Base-by-base conservation (phyloP, 2,888 invertebrate genomes). In the Fissipunctia ypsillon region DNA sequence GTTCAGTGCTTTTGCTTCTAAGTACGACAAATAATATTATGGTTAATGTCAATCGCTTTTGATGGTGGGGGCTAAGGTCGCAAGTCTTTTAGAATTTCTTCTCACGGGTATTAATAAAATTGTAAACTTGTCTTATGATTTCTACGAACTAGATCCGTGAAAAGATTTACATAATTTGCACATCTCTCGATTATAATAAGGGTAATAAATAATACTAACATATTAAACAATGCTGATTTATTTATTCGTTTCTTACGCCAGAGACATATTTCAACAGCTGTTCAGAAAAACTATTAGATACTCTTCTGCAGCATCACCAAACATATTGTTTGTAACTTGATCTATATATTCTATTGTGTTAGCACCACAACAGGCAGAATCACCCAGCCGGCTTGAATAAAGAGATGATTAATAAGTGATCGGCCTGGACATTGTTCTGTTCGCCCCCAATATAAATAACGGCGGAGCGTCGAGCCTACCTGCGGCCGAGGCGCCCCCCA, bases 361-460 rank as follows among this genome's bases (percentile, higher is more conserved):
- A 57, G 14, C 71, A 81, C 43, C 60, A 80, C 63, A 73, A 81
- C 78, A 78, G 80, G 69, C 85, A 87, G 91, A 92, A 91, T 88
- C 85, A 85, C 88, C 90, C 89, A 80, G 85, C 84, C 92, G 93
- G 93, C 88, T 79, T 80, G 84, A 71, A 88, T 91, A 93, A 93
- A 93, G 92, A 89, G 87, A 93, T 94, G 94, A 95, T 95, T 95
- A 94, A 95, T 94, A 92, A 89, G 90, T 89, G 86, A 88, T 90
- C 88, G 88, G 81, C 82, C 83, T 88, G 88, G 88, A 91, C 90
- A 94, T 94, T 94, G 93, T 95, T 94, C 92, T 88, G 87, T 81
- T 88, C 87, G 88, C 90, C 90, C 88, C 86, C 87, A 89, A 87
- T 91, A 93, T 95, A 94, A 94, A 94, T 94, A 94, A 93, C 89